phyloP scores from a whole-genome alignment of 64 coral and sea anemone genomes.

The Pachyseris speciosa region DNA sequence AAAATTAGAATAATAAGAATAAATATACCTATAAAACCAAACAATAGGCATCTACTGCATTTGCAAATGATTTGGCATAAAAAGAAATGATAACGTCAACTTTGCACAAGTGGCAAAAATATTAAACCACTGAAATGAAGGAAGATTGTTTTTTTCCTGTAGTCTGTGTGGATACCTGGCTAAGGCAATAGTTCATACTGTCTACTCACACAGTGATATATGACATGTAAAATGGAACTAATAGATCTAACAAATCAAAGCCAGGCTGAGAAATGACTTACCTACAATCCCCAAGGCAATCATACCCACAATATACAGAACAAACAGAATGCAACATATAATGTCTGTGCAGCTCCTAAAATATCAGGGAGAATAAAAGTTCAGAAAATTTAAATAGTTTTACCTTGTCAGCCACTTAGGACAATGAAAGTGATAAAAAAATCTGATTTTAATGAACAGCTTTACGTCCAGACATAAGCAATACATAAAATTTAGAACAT shows the following conservation, averaged over 20 bases:
- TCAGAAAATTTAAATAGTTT: background rate
- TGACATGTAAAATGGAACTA: too few relatives aligned
- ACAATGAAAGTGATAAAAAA: background rate
- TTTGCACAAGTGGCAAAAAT: too few relatives aligned
- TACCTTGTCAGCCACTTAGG: background rate
- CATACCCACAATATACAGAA: constrained; percentile 93
- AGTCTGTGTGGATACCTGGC: too few relatives aligned
- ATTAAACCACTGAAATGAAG: too few relatives aligned
- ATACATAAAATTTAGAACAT: too few relatives aligned
- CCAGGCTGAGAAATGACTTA: too few relatives aligned
- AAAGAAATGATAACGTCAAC: too few relatives aligned
- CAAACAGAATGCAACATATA: constrained; percentile 92
- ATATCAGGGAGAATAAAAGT: background rate
- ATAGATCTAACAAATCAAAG: too few relatives aligned
- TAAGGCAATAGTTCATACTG: too few relatives aligned
- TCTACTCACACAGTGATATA: too few relatives aligned
- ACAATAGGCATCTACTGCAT: background rate
- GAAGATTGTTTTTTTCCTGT: too few relatives aligned
- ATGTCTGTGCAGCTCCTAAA: constrained; percentile 93
- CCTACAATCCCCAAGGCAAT: constrained; percentile 84
- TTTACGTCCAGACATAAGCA: too few relatives aligned
- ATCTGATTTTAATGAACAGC: background rate
- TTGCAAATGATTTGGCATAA: background rate
- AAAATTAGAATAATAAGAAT: background rate
- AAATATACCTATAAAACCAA: background rate